Evolutionary conservation across 1,140 invertebrate genomes (phyloP).

Genomic region (Araneus ventricosus): DNA sequence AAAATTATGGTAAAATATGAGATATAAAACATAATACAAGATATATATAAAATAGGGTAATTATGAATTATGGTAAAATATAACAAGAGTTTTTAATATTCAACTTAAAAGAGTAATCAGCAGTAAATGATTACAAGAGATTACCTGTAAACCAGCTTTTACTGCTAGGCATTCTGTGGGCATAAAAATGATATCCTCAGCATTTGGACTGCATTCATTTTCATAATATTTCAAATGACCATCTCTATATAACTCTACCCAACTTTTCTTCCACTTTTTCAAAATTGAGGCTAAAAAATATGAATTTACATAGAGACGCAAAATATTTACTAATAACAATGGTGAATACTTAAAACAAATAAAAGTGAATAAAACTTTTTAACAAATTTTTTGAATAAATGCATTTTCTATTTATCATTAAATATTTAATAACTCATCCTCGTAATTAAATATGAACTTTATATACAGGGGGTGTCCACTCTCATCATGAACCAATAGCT

Average conservation of each 20-base stretch:
- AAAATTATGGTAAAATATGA: too few species aligned
- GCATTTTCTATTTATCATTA: too few species aligned
- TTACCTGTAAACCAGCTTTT: constrained; percentile 77
- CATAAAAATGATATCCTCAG: constrained; percentile 78
- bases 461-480: too few species aligned
- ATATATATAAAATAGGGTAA: background rate
- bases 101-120: background rate
- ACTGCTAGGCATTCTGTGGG: constrained; percentile 77
- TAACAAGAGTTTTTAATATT: background rate
- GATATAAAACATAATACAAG: background rate
- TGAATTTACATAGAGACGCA: background rate
- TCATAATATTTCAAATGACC: constrained; percentile 79
- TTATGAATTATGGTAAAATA: background rate
- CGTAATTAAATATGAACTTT: too few species aligned
- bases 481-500: too few species aligned
- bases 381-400: too few species aligned
- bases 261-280: constrained; percentile 79
- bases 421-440: too few species aligned
- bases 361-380: too few species aligned
- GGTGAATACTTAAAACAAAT: too few species aligned
- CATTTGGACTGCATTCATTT: constrained; percentile 77
- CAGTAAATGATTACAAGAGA: background rate
- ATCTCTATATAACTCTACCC: constrained; percentile 79
- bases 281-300: constrained; percentile 60
- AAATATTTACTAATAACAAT: too few species aligned